Evolutionary conservation across 2,888 invertebrate species (phyloP).

Genomic region (Lordiphosa fenestrarum): DNA sequence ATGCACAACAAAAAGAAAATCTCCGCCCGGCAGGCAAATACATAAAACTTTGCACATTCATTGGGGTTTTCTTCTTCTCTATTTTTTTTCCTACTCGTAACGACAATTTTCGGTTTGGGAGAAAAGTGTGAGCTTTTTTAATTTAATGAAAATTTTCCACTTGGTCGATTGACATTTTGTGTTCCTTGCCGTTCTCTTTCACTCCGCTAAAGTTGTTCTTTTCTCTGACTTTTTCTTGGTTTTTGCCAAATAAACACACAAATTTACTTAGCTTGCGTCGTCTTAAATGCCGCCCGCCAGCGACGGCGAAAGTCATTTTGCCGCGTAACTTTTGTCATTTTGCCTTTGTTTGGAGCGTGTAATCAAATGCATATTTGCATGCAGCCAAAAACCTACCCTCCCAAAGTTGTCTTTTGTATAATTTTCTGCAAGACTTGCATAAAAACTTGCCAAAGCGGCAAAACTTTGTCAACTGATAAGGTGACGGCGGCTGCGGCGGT

Average conservation of each 20-base stretch:
- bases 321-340: constrained; percentile 54
- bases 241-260: constrained; percentile 68
- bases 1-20: constrained; percentile 50
- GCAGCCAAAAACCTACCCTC: constrained; percentile 35
- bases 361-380: constrained; percentile 75
- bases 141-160: constrained; percentile 81
- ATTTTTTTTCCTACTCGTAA: constrained; percentile 32
- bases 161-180: constrained; percentile 78
- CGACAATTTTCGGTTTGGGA: constrained; percentile 47
- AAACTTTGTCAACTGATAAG: constrained; percentile 56
- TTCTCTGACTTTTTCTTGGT: constrained; percentile 62
- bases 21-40: constrained; percentile 68
- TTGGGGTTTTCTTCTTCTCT: constrained; percentile 40
- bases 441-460: constrained; percentile 71
- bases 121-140: constrained; percentile 70
- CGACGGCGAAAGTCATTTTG: constrained; percentile 17
- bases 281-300: constrained; percentile 48
- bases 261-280: constrained; percentile 60
- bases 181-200: constrained; percentile 46
- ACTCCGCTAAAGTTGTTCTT: background rate
- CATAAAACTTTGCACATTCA: constrained; percentile 74
- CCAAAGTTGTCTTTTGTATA: constrained; percentile 59
- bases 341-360: constrained; percentile 71
- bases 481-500: background rate
- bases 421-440: constrained; percentile 72